phyloP scores from a whole-genome alignment of 2,797 vertebrate genomes.

The Eulemur mongoz region DNA sequence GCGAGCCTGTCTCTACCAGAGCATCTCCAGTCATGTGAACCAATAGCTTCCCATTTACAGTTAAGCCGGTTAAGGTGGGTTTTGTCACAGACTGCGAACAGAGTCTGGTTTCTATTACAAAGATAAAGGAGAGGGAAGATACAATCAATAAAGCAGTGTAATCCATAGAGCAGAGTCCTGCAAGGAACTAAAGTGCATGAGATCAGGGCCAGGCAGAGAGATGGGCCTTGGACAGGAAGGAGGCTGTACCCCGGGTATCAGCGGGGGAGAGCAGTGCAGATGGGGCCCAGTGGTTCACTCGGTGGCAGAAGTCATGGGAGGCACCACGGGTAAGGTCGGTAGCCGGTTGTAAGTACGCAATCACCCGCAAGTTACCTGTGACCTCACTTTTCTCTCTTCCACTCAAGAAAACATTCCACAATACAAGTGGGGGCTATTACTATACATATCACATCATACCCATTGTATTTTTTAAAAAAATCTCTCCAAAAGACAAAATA shows the following conservation, averaged over 20 bases:
- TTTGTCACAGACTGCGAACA: neutral
- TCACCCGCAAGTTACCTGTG: neutral
- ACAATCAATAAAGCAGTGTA: neutral
- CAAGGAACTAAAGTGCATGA: neutral
- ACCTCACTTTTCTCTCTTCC: neutral
- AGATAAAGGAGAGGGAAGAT: neutral
- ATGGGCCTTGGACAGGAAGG: neutral
- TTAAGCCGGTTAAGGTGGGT: neutral
- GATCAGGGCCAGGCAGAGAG: neutral
- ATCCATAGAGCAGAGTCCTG: neutral
- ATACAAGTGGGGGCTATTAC: neutral
- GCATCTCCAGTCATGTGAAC: neutral
- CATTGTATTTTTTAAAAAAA: neutral
- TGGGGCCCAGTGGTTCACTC: neutral
- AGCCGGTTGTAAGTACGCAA: fast-evolving
- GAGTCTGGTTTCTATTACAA: neutral
- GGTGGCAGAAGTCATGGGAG: neutral
- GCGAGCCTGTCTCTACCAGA: neutral
- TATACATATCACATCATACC: neutral
- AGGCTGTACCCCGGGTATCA: neutral
- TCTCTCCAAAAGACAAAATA: neutral
- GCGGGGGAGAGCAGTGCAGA: fast-evolving
- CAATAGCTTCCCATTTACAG: neutral
- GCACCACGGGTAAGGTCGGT: fast-evolving
- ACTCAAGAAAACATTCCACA: neutral